Evolutionary conservation across 1,140 invertebrate genomes (phyloP).

Genomic region (Heterodera schachtii): DNA sequence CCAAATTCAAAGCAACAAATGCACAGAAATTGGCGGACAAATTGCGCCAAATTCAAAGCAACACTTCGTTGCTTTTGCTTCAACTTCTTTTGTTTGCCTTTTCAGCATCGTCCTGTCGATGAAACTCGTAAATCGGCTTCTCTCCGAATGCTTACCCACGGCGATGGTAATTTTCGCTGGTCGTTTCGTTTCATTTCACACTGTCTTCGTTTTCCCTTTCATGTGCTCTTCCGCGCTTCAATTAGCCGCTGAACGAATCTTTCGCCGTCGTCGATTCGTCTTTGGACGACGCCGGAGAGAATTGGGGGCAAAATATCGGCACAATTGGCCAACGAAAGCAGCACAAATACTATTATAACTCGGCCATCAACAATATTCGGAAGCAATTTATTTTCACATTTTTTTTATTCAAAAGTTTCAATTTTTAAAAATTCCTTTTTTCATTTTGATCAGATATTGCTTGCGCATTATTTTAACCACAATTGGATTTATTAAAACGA

Average conservation of each 20-base stretch:
- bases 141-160: conserved; percentile 52
- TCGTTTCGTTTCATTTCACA: no score
- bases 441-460: no score
- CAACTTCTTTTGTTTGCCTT: neutral
- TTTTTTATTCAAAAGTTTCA: no score
- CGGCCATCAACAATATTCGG: no score
- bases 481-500: no score
- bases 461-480: no score
- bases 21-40: conserved; percentile 55
- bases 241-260: conserved; percentile 6
- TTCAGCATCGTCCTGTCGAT: conserved; percentile 15
- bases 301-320: conserved; percentile 59
- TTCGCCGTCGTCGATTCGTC: neutral
- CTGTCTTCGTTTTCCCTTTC: neutral
- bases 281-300: conserved; percentile 41
- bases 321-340: conserved; percentile 56
- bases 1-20: no score
- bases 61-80: no score
- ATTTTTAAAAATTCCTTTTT: no score
- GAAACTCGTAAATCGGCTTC: conserved; percentile 61
- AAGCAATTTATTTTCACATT: no score
- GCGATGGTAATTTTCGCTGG: no score
- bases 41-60: conserved; percentile 56
- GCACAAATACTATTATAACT: no score
- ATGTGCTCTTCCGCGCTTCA: neutral